Evolutionary conservation across 1,140 invertebrate genomes (phyloP).

Genomic region (Drosophila mojavensis): DNA sequence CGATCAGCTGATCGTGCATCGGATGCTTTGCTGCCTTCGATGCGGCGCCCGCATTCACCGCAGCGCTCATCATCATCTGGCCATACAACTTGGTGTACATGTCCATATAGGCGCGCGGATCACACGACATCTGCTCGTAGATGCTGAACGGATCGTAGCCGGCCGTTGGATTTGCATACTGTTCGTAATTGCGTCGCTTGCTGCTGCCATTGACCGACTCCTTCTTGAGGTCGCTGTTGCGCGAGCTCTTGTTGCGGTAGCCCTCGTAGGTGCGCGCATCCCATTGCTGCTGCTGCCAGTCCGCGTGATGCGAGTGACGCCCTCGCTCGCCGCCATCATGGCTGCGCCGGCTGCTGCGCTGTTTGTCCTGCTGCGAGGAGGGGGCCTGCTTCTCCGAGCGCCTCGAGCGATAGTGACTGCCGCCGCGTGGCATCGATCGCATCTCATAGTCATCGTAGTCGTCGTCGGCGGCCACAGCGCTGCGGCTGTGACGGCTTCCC

Average conservation of each 20-base stretch:
- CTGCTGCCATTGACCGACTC: slow-evolving; percentile 55
- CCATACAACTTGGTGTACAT: slow-evolving; percentile 89
- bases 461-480: slow-evolving; percentile 43
- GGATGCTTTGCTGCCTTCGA: slow-evolving; percentile 16
- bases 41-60: slow-evolving; percentile 40
- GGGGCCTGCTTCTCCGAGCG: slow-evolving; percentile 41
- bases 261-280: slow-evolving; percentile 73
- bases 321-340: slow-evolving; percentile 43
- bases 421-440: slow-evolving; percentile 24
- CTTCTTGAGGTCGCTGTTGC: slow-evolving; percentile 76
- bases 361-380: slow-evolving; percentile 30
- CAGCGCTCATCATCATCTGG: slow-evolving; percentile 64
- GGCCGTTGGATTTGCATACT: slow-evolving; percentile 85
- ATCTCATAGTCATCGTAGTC: slow-evolving; percentile 60
- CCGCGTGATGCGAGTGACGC: slow-evolving; percentile 25
- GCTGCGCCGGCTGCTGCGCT: slow-evolving; percentile 39
- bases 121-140: slow-evolving; percentile 90
- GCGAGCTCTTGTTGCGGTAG: slow-evolving; percentile 76
- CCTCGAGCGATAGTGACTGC: slow-evolving; percentile 38
- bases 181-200: slow-evolving; percentile 83
- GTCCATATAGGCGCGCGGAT: slow-evolving; percentile 91
- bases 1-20: background rate
- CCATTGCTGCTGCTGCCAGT: slow-evolving; percentile 45
- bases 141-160: slow-evolving; percentile 78
- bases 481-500: slow-evolving; percentile 51